phyloP scores from a whole-genome alignment of 53 echinoderm and acorn worm genomes.

The Henricia sp. region DNA sequence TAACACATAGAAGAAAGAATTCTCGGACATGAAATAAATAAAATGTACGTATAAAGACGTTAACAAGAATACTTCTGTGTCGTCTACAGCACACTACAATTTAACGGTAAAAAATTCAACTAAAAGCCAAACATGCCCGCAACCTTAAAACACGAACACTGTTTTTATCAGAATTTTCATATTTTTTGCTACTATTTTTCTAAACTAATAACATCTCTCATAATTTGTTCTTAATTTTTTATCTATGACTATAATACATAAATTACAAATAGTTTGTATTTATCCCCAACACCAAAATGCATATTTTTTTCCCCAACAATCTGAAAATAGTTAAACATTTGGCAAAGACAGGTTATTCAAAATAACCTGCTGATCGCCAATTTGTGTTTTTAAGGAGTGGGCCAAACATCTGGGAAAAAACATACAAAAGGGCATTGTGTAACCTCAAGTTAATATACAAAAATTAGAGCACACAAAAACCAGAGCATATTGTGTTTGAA shows the following conservation, averaged over 20 bases:
- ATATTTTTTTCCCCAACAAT: constrained; percentile 57
- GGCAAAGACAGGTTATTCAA: constrained; percentile 25
- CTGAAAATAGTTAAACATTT: constrained; percentile 27
- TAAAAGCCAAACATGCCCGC: not conserved
- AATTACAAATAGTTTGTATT: constrained; percentile 56
- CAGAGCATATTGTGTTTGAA: not conserved
- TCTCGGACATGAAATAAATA: constrained; percentile 45
- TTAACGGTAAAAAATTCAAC: not conserved
- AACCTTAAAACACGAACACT: constrained; percentile 17
- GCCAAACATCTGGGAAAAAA: too few species aligned
- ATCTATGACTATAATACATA: constrained; percentile 58
- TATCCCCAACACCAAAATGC: constrained; percentile 44
- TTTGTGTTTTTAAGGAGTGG: not conserved
- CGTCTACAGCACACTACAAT: constrained; percentile 53
- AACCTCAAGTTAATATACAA: constrained; percentile 29
- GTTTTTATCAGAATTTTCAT: not conserved
- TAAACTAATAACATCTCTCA: constrained; percentile 48
- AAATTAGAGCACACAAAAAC: constrained; percentile 49
- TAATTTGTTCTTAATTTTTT: constrained; percentile 54
- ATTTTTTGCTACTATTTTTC: constrained; percentile 13
- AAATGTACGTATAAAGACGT: constrained; percentile 30
- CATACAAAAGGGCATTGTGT: constrained; percentile 19
- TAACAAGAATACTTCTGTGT: constrained; percentile 27
- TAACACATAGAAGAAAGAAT: constrained; percentile 39
- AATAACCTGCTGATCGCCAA: constrained; percentile 21